Evolutionary conservation across 2,888 invertebrate species (phyloP).

Genomic region (Papilio gigon): DNA sequence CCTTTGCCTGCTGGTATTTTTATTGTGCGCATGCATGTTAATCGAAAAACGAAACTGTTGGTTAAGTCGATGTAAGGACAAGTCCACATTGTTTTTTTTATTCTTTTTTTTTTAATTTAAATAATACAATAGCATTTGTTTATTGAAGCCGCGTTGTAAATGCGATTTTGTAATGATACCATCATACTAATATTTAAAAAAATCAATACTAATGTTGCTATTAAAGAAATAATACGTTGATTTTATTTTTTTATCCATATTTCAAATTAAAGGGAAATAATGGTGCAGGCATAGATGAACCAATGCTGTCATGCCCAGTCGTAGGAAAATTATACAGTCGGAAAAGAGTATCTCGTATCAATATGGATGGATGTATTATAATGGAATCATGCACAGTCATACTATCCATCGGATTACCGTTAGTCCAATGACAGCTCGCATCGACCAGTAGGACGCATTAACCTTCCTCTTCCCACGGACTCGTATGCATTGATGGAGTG

Average conservation of each 20-base stretch:
- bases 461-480: conserved; percentile 45
- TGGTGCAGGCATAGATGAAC: no score
- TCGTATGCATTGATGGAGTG: conserved; percentile 36
- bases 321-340: conserved; percentile 54
- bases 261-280: no score
- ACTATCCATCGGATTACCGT: conserved; percentile 71
- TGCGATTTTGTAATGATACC: no score
- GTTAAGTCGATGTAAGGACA: not conserved
- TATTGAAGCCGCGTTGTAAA: no score
- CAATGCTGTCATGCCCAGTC: not conserved
- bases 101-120: not conserved
- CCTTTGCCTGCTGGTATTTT: not conserved
- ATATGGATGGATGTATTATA: conserved; percentile 68
- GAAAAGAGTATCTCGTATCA: conserved; percentile 43
- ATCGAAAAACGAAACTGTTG: not conserved
- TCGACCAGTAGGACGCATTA: conserved; percentile 42
- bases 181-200: no score
- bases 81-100: not conserved
- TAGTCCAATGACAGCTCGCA: conserved; percentile 66
- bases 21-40: not conserved
- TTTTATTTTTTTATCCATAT: no score
- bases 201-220: no score
- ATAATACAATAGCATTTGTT: not conserved
- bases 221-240: no score
- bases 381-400: conserved; percentile 75